Conservation (phyloP, 2,797 vertebrate genomes). For the Poecilia wingei region DNA sequence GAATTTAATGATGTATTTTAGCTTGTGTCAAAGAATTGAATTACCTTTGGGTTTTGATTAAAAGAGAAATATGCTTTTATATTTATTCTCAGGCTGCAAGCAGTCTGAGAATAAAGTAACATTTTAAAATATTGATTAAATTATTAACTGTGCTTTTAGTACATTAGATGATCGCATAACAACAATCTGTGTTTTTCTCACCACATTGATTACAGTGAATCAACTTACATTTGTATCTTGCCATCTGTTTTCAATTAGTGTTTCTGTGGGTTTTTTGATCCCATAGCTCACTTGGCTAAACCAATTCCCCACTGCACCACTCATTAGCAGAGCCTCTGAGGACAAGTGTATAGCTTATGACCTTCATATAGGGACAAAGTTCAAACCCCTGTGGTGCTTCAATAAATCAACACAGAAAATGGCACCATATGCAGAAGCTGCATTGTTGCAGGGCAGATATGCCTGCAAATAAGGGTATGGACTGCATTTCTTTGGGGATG, state of each 20-base stretch:
- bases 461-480: constrained; percentile 50
- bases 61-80: neutral
- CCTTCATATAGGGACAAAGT: constrained; percentile 64
- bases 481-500: constrained; percentile 35
- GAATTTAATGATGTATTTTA: neutral
- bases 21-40: neutral
- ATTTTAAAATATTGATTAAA: neutral
- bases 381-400: constrained; percentile 17
- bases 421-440: constrained; percentile 53
- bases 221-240: neutral
- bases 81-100: neutral
- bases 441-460: constrained; percentile 25
- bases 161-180: neutral
- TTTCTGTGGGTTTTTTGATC: constrained; percentile 15
- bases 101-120: neutral
- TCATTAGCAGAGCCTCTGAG: constrained; percentile 34
- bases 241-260: neutral
- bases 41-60: neutral
- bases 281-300: constrained; percentile 4
- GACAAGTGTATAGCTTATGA: constrained; percentile 33
- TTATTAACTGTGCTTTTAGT: neutral
- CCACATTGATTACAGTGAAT: neutral
- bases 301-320: constrained; percentile 15
- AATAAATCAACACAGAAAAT: constrained; percentile 60
- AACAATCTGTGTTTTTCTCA: neutral